phyloP scores from a whole-genome alignment of 2,113 vertebrate genomes.

The Neopipo cinnamomea region DNA sequence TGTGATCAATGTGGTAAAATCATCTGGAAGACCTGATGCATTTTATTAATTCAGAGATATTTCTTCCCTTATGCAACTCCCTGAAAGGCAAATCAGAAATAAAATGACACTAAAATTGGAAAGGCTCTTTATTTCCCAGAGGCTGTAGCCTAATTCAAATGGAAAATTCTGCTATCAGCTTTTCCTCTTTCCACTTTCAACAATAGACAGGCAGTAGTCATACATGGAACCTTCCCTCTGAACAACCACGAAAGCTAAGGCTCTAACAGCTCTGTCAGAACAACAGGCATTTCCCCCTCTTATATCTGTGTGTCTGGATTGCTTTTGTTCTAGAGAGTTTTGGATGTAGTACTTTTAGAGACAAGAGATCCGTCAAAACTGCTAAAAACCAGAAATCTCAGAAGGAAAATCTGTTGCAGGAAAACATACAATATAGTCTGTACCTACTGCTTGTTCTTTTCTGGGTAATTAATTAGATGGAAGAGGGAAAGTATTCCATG shows the following conservation, averaged over 20 bases:
- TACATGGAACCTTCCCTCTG: not conserved
- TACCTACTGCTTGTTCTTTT: not conserved
- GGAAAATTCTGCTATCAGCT: not conserved
- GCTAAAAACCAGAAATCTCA: not conserved
- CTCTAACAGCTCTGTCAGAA: not conserved
- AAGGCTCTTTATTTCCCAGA: constrained; percentile 54
- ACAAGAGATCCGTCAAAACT: not conserved
- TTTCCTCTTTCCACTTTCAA: not conserved
- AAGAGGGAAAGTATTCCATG: not conserved
- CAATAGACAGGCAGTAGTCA: not conserved
- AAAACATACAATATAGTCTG: not conserved
- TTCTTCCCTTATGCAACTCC: not conserved
- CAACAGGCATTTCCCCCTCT: not conserved
- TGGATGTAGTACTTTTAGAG: not conserved
- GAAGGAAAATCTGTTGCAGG: not conserved
- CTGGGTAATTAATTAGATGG: not conserved
- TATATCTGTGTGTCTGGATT: not conserved
- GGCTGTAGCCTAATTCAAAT: constrained; percentile 46
- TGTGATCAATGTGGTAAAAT: constrained; percentile 56
- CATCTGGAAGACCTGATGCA: constrained; percentile 47
- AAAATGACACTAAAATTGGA: constrained; percentile 48
- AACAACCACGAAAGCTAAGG: not conserved
- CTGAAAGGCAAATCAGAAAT: constrained; percentile 30
- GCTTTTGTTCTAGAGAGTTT: not conserved
- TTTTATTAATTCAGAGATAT: constrained; percentile 49